A percentile compares a stretch with the other conserved stretches of the same genome.
Evolutionary conservation across 2,888 invertebrate genomes (phyloP).

Genomic region (Microctonus hyperodae): DNA sequence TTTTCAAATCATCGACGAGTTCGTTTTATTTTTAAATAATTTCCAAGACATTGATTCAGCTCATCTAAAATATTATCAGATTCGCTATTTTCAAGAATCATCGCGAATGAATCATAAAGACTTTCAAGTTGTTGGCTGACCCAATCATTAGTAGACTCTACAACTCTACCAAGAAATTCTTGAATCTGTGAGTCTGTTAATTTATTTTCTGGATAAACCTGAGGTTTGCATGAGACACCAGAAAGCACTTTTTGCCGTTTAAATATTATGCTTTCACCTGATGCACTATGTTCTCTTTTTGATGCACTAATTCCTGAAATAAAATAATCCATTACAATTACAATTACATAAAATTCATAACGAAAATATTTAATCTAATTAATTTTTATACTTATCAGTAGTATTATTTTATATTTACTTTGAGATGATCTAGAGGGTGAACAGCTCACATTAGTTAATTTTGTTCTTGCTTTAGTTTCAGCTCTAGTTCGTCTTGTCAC

Average conservation of each 20-base stretch:
- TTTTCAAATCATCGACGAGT: not conserved
- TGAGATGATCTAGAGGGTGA: constrained; percentile 38
- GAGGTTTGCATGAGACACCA: constrained; percentile 22
- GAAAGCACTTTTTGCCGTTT: constrained; percentile 47
- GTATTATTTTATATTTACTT: constrained; percentile 44
- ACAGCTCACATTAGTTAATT: constrained; percentile 44
- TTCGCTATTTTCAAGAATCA: constrained; percentile 41
- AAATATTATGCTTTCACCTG: constrained; percentile 43
- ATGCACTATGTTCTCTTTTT: constrained; percentile 49
- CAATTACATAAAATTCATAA: not conserved
- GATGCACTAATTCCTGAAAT: constrained; percentile 41
- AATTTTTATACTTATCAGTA: not conserved
- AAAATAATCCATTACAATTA: not conserved
- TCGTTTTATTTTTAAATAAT: constrained; percentile 33
- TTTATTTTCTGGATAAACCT: constrained; percentile 37
- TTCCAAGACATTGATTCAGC: constrained; percentile 42
- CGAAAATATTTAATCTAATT: not conserved
- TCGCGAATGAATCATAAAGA: constrained; percentile 46
- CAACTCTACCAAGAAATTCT: constrained; percentile 46
- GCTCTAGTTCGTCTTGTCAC: constrained; percentile 38
- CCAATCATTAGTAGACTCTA: constrained; percentile 52
- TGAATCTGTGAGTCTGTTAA: constrained; percentile 46
- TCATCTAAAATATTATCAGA: constrained; percentile 35
- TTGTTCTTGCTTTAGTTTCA: constrained; percentile 44
- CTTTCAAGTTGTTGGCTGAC: constrained; percentile 49